Conservation (phyloP, 2,888 invertebrate species). For the Drosophila pseudotakahashii region DNA sequence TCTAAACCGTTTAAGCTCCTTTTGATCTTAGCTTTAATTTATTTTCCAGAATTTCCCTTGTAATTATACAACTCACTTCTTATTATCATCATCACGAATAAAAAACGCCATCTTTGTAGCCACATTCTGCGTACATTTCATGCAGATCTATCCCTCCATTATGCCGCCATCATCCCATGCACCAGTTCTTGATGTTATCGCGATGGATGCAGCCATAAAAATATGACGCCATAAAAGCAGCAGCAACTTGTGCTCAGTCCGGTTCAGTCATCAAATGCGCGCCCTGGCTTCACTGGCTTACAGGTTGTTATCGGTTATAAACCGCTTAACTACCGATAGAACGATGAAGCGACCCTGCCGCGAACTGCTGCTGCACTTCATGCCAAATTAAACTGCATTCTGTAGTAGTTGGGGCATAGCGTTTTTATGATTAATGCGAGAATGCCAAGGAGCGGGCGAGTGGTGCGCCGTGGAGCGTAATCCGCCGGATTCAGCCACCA, state of each 20-base stretch:
- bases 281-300: conserved; percentile 23
- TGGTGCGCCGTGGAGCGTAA: conserved; percentile 64
- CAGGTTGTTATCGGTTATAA: conserved; percentile 70
- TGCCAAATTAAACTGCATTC: conserved; percentile 75
- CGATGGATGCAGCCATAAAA: conserved; percentile 29
- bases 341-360: conserved; percentile 30
- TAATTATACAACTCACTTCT: no score
- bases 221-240: conserved; percentile 40
- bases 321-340: conserved; percentile 65
- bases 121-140: conserved; percentile 17
- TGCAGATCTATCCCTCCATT: conserved; percentile 21
- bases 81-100: no score
- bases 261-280: conserved; percentile 31
- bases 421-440: conserved; percentile 72
- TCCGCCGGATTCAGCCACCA: conserved; percentile 55
- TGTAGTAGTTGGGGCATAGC: conserved; percentile 33
- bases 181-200: conserved; percentile 12
- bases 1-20: no score
- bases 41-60: no score
- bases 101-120: conserved; percentile 5
- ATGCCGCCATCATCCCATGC: conserved; percentile 9
- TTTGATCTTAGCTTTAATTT: no score
- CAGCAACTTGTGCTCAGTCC: conserved; percentile 24
- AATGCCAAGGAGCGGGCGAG: conserved; percentile 46
- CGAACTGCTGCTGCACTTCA: conserved; percentile 64